Conservation (phyloP, 37 sponge, comb jelly and placozoan species). For the Beroe ovata region DNA sequence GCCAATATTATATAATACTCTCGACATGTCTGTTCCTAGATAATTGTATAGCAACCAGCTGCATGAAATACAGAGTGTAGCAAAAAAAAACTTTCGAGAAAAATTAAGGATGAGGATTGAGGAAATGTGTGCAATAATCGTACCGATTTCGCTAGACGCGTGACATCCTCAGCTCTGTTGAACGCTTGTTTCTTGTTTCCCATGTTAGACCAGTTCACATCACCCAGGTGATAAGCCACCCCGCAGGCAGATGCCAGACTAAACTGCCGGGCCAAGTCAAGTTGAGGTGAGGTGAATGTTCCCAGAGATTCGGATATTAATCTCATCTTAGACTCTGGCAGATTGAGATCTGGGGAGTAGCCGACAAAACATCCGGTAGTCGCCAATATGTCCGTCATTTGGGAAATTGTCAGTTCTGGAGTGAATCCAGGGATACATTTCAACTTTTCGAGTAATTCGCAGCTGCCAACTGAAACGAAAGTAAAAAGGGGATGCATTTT, state of each 20-base stretch:
- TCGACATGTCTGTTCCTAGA: no score
- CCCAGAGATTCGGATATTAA: not conserved
- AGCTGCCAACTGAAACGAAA: conserved; percentile 11
- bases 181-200: not conserved
- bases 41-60: no score
- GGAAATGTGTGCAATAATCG: not conserved
- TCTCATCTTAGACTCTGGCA: not conserved
- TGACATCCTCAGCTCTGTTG: not conserved
- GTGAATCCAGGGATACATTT: conserved; percentile 52
- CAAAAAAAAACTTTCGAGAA: no score
- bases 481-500: not conserved
- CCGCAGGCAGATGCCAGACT: conserved; percentile 28
- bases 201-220: not conserved
- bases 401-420: not conserved
- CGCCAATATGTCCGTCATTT: conserved; percentile 10
- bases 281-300: not conserved
- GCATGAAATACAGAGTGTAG: no score
- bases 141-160: not conserved
- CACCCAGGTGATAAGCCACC: not conserved
- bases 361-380: conserved; percentile 16
- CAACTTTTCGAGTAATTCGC: conserved; percentile 4
- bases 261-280: conserved; percentile 19
- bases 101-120: no score
- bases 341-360: conserved; percentile 3
- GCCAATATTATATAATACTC: no score